These are phyloP conservation scores for Gobiocypris rarus DNA, from an alignment of 2,113 vertebrate genomes.

Conservation along the genomic window DNA sequence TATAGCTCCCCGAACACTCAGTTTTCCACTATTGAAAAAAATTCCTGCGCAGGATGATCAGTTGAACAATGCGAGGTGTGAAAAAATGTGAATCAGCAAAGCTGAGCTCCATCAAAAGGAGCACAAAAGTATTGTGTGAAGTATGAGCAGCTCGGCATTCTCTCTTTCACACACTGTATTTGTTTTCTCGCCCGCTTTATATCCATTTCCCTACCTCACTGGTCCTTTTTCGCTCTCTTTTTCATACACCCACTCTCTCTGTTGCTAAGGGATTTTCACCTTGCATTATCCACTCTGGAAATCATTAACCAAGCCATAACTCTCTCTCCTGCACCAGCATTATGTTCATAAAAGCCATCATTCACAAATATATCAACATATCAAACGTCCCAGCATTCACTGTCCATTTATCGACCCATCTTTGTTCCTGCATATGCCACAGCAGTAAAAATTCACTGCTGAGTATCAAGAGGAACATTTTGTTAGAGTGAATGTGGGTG, in stretches of 20 bases:
- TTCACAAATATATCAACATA: constrained; percentile 19
- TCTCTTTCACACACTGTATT: constrained; percentile 43
- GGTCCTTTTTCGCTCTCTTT: constrained; percentile 4
- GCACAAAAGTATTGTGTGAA: constrained; percentile 30
- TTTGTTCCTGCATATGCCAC: background rate
- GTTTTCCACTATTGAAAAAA: background rate
- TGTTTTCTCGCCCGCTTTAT: background rate
- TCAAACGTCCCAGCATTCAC: background rate
- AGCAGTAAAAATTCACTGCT: constrained; percentile 14
- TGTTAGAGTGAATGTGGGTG: constrained; percentile 9
- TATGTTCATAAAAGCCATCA: constrained; percentile 9
- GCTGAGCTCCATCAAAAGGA: background rate
- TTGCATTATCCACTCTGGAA: constrained; percentile 38
- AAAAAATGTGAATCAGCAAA: constrained; percentile 31
- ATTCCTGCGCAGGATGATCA: constrained; percentile 1
- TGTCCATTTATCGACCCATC: background rate
- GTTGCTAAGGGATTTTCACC: constrained; percentile 39
- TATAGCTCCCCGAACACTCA: background rate
- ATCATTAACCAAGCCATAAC: constrained; percentile 20
- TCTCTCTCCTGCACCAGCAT: background rate
- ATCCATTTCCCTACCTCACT: background rate
- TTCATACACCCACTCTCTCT: constrained; percentile 38
- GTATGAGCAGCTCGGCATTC: constrained; percentile 14
- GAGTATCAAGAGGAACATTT: constrained; percentile 19
- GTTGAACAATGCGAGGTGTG: constrained; percentile 6